These are phyloP conservation scores for Neodiprion lecontei DNA, from an alignment of 1,140 invertebrate species.

Conservation along the genomic window DNA sequence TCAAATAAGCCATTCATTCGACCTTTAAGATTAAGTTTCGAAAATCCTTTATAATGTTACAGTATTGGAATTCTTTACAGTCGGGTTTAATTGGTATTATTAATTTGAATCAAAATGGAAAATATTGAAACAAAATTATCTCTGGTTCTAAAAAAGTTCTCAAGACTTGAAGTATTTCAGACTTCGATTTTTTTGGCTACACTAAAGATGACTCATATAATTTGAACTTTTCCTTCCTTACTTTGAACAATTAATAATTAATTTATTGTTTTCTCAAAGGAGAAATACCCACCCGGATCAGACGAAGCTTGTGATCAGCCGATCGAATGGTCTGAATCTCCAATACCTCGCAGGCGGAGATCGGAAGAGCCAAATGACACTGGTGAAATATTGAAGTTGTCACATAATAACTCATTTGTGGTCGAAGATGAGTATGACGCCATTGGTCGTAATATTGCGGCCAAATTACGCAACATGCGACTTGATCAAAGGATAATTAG, in stretches of 20 bases:
- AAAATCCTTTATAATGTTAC: no score
- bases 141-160: neutral
- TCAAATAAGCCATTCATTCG: no score
- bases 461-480: slow-evolving; percentile 57
- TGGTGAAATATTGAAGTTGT: slow-evolving; percentile 42
- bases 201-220: no score
- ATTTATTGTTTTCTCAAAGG: slow-evolving; percentile 36
- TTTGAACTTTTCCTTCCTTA: neutral
- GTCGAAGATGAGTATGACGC: slow-evolving; percentile 58
- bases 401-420: slow-evolving; percentile 47
- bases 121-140: slow-evolving; percentile 3
- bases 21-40: no score
- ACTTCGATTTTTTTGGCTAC: no score
- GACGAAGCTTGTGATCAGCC: slow-evolving; percentile 50
- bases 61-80: no score
- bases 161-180: no score
- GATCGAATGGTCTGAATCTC: slow-evolving; percentile 46
- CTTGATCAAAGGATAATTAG: slow-evolving; percentile 60
- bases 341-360: slow-evolving; percentile 40
- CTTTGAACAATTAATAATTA: neutral
- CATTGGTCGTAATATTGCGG: slow-evolving; percentile 57
- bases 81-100: neutral
- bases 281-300: slow-evolving; percentile 40
- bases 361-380: slow-evolving; percentile 48
- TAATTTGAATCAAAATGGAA: neutral